Conservation (phyloP, 2,797 vertebrate genomes). For the Chelidonichthys spinosus region DNA sequence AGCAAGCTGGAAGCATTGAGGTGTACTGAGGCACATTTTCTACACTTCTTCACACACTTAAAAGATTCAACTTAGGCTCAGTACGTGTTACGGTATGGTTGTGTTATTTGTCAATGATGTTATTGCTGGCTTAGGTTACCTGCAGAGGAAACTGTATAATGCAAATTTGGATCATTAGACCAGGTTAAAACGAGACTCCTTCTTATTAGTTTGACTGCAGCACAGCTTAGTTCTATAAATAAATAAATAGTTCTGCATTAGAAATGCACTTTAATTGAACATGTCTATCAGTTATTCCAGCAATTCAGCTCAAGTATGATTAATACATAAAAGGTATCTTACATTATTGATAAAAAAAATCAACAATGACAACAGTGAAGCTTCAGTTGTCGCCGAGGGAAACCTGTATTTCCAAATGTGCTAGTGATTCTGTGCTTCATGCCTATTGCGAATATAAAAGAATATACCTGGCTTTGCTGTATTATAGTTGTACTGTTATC, state of each 20-base stretch:
- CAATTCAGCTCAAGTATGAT: background rate
- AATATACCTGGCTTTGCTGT: constrained; percentile 44
- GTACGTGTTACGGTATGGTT: constrained; percentile 48
- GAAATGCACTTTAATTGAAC: constrained; percentile 2
- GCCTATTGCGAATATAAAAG: constrained; percentile 39
- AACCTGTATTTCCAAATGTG: constrained; percentile 55
- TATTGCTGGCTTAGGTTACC: constrained; percentile 74
- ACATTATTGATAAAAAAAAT: constrained; percentile 14
- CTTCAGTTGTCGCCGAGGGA: constrained; percentile 19
- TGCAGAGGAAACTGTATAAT: constrained; percentile 49
- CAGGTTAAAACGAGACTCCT: background rate
- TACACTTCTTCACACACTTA: constrained; percentile 57
- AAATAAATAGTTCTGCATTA: constrained; percentile 14
- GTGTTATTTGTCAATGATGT: constrained; percentile 42
- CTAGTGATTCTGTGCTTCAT: constrained; percentile 69
- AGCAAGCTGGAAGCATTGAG: constrained; percentile 79
- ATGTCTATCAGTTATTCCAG: constrained; percentile 14
- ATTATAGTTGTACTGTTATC: constrained; percentile 24
- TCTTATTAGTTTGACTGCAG: constrained; percentile 26
- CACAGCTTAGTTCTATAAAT: constrained; percentile 13
- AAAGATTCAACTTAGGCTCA: constrained; percentile 49
- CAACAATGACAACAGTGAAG: background rate
- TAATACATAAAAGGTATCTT: background rate
- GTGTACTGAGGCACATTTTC: constrained; percentile 75
- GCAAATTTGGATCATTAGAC: constrained; percentile 38